Evolutionary conservation across 2,113 vertebrate species (phyloP), one percentile per base, ranked within the genome.

Genomic region (Grammomys dolichurus): DNA sequence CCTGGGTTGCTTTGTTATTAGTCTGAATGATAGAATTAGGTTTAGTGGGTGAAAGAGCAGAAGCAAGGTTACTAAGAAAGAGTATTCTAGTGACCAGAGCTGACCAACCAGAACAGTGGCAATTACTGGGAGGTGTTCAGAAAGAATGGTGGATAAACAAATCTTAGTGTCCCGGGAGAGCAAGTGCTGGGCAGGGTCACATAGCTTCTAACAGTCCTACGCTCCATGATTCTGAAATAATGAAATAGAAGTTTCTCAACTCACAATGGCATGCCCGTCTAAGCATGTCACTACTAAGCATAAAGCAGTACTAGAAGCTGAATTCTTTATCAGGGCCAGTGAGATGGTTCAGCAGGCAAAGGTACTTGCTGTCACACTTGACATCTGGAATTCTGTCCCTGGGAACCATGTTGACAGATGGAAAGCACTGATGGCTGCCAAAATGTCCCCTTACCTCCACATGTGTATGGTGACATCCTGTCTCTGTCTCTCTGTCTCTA

Each of bases 11-110:
- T 80, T 93, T 86, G 17, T 36, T 85, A 19, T 85, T 76, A 58
- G 19, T 86, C 33, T 48, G 67, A 65, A 92, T 84, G 51, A n/a
- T 13, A 91, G 82, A 67, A 11, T 46, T 89, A 48, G 48, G 24
- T 54, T 81, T n/a, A 65, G 12, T 65, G 31, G 51, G 24, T 80
- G 33, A 82, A 86, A 93, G 87, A 84, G 63, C 54, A 95, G 69
- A 77, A 89, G 16, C 0, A 3, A n/a, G 75, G 19, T 90, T 70
- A 58, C 80, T 85, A 24, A 94, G 46, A 73, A 67, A 81, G 58
- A 94, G 65, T 3, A 3, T 82, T 90, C 56, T 77, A 89, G 56
- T 20, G 65, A 16, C 16, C 24, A 60, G 58, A 85, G 51, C 33
- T 87, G 65, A 80, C 33, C 48, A 87, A 31, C 0, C 7, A 51